Base-by-base conservation (phyloP, 2,888 invertebrate species). In the Cephus nigrinus region DNA sequence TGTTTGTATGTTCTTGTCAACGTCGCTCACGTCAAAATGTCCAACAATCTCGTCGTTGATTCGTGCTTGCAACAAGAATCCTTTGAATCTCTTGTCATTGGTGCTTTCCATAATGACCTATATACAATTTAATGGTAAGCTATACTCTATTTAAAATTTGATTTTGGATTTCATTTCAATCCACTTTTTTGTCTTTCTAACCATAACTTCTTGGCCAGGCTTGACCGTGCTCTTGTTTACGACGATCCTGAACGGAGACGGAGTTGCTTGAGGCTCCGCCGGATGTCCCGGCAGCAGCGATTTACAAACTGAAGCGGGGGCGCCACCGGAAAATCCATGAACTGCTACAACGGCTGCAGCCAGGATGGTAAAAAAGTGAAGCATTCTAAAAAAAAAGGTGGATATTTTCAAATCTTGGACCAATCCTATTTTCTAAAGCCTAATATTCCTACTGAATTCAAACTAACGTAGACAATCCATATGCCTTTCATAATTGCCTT, bases 31-130 rank as follows among this genome's bases (percentile, higher is more conserved):
- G 4, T 30, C 11, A 75, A 78, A 78, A 15, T 68, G 32, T 68
- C 78, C 78, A 15, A 78, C 31, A 31, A 72, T 68, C 12, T 32
- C 33, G 2, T 75, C 33, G 12, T 40, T 71, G 0, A 33, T 32
- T 36, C 72, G 72, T 55, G 75, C 78, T 69, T 75, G 12, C 36
- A 75, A 4, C 33, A 78, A 23, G 31, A 78, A 78, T 68, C 78
- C 78, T 72, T 78, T 78, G 78, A 78, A 78, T 75, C 11, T 5
- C 23, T 34, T 75, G 0, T 30, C 72, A 4, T 75, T 68, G 12
- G 15, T 34, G 23, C 40, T 40, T 9, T 40, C 55, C 33, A 78
- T 11, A 55, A 73, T 75, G 15, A 78, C 68, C 78, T 78, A 35
- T 11, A 2, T 11, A 55, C 34, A 71, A 31, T 71, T 71, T 9